A percentile compares a stretch with the other conserved stretches of the same genome.
Conservation (phyloP, 2,888 invertebrate species). For the Tenthredo notha region DNA sequence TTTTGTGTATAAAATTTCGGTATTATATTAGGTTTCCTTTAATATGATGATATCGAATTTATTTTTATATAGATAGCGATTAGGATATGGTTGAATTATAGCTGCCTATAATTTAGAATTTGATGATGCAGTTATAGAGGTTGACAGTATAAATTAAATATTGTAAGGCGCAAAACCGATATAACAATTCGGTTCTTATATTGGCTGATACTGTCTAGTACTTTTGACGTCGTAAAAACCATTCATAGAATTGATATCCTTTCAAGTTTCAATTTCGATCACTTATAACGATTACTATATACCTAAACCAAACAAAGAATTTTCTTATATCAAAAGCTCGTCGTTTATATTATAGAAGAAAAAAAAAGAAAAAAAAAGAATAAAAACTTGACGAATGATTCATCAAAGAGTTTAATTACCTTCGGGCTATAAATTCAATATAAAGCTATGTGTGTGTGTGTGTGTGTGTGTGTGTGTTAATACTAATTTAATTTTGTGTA, state of each 20-base stretch:
- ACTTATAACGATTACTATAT: not conserved
- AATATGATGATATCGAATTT: too few relatives aligned
- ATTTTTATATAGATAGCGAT: too few relatives aligned
- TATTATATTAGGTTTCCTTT: too few relatives aligned
- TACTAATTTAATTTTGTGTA: not conserved
- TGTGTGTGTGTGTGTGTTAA: not conserved
- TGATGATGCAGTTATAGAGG: not conserved
- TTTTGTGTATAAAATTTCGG: too few relatives aligned
- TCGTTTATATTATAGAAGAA: not conserved
- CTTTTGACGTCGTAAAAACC: constrained; percentile 17
- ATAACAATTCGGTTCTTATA: constrained; percentile 22
- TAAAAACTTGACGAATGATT: not conserved
- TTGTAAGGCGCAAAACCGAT: not conserved
- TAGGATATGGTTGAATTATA: not conserved
- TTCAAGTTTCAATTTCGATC: constrained; percentile 39
- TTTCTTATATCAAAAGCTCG: not conserved
- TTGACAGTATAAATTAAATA: not conserved
- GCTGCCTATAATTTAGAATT: not conserved
- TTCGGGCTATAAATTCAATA: not conserved
- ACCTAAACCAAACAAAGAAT: not conserved
- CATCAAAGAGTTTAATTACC: not conserved
- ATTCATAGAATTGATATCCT: not conserved
- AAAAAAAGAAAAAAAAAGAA: not conserved
- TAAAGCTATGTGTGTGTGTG: not conserved
- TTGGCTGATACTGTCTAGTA: constrained; percentile 50